Percentiles rank a stretch among this genome's conserved stretches.
Evolutionary conservation across 2,113 vertebrate species (phyloP).

Genomic region (Speoplatyrhinus poulsoni): DNA sequence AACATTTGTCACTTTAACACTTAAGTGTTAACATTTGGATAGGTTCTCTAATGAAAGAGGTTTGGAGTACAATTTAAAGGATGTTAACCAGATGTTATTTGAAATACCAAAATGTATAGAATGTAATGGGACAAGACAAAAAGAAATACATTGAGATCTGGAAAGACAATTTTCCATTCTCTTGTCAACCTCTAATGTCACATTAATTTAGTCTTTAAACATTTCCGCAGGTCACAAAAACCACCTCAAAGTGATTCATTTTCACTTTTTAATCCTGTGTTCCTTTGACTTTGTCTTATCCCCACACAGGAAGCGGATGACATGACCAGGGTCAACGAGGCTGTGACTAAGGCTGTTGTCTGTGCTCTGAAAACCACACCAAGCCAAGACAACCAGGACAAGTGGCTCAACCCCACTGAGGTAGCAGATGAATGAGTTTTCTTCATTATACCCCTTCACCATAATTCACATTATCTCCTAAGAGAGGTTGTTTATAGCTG

Average conservation of each 20-base stretch:
- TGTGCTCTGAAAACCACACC: slow-evolving; percentile 85
- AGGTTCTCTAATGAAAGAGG: no score
- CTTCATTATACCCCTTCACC: background rate
- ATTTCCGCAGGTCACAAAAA: slow-evolving; percentile 33
- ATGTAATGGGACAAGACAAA: background rate
- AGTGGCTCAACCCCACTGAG: slow-evolving; percentile 96
- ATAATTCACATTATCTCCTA: no score
- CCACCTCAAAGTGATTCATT: slow-evolving; percentile 3
- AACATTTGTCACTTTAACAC: no score
- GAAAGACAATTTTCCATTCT: no score
- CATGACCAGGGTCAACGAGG: slow-evolving; percentile 85
- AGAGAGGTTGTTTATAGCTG: no score
- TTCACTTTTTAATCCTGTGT: background rate
- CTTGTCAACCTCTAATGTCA: no score
- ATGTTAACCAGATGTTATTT: background rate
- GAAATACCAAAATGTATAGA: background rate
- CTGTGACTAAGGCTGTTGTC: slow-evolving; percentile 85
- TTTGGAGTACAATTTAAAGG: background rate
- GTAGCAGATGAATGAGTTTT: slow-evolving; percentile 58
- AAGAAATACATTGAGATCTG: background rate
- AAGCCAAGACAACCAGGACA: slow-evolving; percentile 63
- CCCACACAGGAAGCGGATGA: slow-evolving; percentile 85
- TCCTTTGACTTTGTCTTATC: background rate
- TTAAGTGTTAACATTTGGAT: no score
- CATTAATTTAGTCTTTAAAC: slow-evolving; percentile 30